phyloP scores from a whole-genome alignment of 2,113 vertebrate genomes.

The Pygoscelis antarcticus region DNA sequence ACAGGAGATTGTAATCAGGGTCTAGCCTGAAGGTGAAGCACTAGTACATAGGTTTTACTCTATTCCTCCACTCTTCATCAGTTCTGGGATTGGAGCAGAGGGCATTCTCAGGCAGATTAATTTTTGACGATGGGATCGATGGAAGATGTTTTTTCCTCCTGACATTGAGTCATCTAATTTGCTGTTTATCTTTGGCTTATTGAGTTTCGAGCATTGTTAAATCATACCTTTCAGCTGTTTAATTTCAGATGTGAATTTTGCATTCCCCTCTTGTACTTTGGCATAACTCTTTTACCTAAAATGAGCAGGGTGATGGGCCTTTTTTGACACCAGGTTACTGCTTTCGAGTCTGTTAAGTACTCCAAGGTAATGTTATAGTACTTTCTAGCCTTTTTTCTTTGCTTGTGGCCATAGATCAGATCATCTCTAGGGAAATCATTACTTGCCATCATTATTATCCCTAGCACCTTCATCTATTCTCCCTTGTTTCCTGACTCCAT shows the following conservation, averaged over 20 bases:
- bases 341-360: constrained; percentile 83
- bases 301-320: constrained; percentile 76
- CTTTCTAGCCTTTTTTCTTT: constrained; percentile 82
- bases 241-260: constrained; percentile 85
- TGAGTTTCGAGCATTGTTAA: constrained; percentile 93
- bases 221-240: constrained; percentile 94
- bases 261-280: constrained; percentile 80
- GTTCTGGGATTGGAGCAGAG: constrained; percentile 82
- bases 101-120: constrained; percentile 87
- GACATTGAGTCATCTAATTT: constrained; percentile 90
- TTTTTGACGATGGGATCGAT: constrained; percentile 92
- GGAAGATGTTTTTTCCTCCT: constrained; percentile 82
- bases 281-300: constrained; percentile 83
- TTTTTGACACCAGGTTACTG: constrained; percentile 80
- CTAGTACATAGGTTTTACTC: constrained; percentile 75
- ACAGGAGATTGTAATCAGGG: constrained; percentile 84
- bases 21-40: constrained; percentile 84
- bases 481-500: constrained; percentile 88
- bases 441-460: constrained; percentile 95
- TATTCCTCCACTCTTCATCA: constrained; percentile 83
- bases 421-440: constrained; percentile 97
- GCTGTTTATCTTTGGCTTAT: constrained; percentile 92
- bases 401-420: constrained; percentile 93
- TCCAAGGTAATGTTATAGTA: constrained; percentile 81
- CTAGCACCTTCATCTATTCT: constrained; percentile 89